Base-by-base conservation (phyloP, 2,888 invertebrate genomes). In the Phaonia tiefii region DNA sequence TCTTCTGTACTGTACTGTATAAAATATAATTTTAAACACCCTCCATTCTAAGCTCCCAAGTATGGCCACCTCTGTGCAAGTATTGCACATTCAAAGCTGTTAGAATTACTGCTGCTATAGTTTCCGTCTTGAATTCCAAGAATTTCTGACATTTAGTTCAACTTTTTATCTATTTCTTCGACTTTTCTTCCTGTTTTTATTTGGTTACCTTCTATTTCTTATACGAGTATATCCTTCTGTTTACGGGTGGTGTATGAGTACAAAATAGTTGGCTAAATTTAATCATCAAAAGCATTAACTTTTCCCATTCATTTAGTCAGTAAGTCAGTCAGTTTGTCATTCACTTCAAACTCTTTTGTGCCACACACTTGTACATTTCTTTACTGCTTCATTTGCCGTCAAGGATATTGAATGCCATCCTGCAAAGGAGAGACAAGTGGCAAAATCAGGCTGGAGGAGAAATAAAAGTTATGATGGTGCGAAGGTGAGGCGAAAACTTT, bases 241-340 rank as follows among this genome's bases (percentile, higher is more conserved):
- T 54, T 22, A 3, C 13, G 22, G 22, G 10, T 22, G 54, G 11
- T 25, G 49, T 20, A n/a, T n/a, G n/a, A n/a, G n/a, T 49, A 5
- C 49, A 17, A 49, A 25, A 54, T 54, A 54, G 54, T 54, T 54
- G 54, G 54, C 20, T 54, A 54, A 54, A 54, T 54, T 54, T 54
- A 54, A 54, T 54, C 22, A 54, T 54, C 54, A 54, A 1, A 54
- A 54, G 25, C 25, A 54, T 22, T 54, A 54, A 54, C 54, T 54
- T 54, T 54, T 54, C 13, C 54, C 54, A 25, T 54, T 54, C 54
- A 31, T 31, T 31, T 31, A 54, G 54, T 54, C 51, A 51, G 13
- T 54, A 8, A 13, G 22, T 54, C 54, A 13, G 11, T 22, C 54
- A 31, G 31, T 31, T 31, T 31, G 31, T 31, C 31, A 31, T 31